Percentiles rank a stretch among this genome's conserved stretches.
Evolutionary conservation across 1,140 invertebrate species (phyloP).

Genomic region (Bombus sibiricus): DNA sequence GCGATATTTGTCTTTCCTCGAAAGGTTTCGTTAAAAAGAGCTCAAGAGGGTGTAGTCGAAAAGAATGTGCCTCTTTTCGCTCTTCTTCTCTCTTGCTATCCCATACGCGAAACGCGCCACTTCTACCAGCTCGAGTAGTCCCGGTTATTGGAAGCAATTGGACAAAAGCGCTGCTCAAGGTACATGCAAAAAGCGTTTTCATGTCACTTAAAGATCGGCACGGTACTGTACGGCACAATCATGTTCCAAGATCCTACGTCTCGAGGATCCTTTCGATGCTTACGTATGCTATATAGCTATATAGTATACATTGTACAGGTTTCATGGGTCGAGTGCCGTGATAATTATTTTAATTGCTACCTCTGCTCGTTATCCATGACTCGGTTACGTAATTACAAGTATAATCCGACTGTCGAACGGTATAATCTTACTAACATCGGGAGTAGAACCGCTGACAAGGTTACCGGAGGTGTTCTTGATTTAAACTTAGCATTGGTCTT

Average conservation of each 20-base stretch:
- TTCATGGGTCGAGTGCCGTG: not conserved
- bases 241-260: not conserved
- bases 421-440: not conserved
- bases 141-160: conserved; percentile 35
- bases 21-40: conserved; percentile 24
- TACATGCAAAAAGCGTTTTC: conserved; percentile 44
- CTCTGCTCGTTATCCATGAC: too few species aligned
- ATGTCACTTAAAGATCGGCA: conserved; percentile 6
- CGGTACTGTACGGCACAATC: too few species aligned
- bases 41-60: conserved; percentile 17
- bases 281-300: not conserved
- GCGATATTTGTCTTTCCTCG: conserved; percentile 42
- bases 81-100: not conserved
- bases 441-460: conserved; percentile 11
- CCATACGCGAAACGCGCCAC: not conserved
- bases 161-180: conserved; percentile 29
- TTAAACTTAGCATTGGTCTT: conserved; percentile 19
- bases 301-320: not conserved
- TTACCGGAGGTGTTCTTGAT: not conserved
- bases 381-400: not conserved
- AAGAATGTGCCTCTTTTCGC: conserved; percentile 14
- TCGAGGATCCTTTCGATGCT: not conserved
- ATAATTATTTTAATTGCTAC: conserved; percentile 17
- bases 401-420: not conserved
- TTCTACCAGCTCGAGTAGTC: not conserved